Conservation (phyloP, 2,113 vertebrate genomes). For the Sturnus vulgaris region DNA sequence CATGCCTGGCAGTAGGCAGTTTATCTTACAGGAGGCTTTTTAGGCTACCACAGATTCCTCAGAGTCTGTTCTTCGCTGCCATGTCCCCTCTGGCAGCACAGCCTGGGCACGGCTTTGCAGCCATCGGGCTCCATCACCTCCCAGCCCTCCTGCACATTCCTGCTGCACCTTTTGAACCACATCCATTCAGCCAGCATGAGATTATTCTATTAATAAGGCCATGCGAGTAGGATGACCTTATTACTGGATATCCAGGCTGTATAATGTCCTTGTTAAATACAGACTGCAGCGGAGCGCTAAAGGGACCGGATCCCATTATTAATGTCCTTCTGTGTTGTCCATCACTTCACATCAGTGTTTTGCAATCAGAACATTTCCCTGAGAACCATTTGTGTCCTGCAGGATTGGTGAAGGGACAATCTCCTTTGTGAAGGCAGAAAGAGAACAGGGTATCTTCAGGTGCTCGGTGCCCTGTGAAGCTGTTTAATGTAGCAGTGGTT, state of each 20-base stretch:
- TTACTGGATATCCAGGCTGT: background rate
- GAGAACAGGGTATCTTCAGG: background rate
- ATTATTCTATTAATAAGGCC: background rate
- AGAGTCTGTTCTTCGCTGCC: background rate
- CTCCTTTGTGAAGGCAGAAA: background rate
- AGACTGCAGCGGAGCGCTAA: accelerated
- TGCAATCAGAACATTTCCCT: background rate
- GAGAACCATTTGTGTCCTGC: background rate
- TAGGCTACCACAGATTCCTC: background rate
- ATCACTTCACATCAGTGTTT: background rate
- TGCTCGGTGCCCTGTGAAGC: background rate
- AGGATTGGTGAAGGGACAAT: background rate
- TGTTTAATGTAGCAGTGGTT: background rate
- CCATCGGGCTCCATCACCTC: background rate
- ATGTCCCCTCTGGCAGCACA: accelerated
- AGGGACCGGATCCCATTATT: background rate
- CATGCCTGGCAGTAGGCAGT: background rate
- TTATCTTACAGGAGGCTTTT: background rate
- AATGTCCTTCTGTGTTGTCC: background rate
- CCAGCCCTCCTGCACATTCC: background rate
- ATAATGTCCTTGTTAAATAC: background rate
- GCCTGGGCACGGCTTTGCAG: accelerated
- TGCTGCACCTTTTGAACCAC: background rate
- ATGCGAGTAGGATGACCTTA: background rate
- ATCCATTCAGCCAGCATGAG: background rate